phyloP scores from a whole-genome alignment of 2,888 invertebrate species.

The Hedya salicella region DNA sequence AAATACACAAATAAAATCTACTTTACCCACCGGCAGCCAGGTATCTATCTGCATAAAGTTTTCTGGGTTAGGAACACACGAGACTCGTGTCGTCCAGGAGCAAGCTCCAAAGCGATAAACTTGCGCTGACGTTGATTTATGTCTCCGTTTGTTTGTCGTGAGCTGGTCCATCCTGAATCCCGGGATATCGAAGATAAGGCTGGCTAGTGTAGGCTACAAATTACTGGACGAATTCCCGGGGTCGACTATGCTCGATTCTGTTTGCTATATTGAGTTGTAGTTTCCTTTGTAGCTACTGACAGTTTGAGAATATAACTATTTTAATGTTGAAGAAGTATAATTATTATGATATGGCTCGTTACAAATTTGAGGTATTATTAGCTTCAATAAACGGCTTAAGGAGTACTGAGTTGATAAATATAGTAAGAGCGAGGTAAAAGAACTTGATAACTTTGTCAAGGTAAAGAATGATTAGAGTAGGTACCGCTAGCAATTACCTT shows the following conservation, averaged over 20 bases:
- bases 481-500: too few relatives aligned
- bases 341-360: too few relatives aligned
- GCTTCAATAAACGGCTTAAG: too few relatives aligned
- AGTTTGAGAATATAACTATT: neutral
- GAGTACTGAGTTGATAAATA: too few relatives aligned
- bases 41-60: conserved; percentile 24
- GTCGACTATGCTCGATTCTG: neutral
- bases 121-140: conserved; percentile 82
- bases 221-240: conserved; percentile 62
- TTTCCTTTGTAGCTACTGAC: neutral
- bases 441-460: too few relatives aligned
- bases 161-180: conserved; percentile 52
- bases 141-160: conserved; percentile 80
- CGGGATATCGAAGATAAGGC: conserved; percentile 74
- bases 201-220: conserved; percentile 73
- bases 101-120: conserved; percentile 74
- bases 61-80: conserved; percentile 67
- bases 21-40: neutral
- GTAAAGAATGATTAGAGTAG: too few relatives aligned
- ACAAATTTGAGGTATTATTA: too few relatives aligned
- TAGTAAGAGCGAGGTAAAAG: too few relatives aligned
- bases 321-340: neutral
- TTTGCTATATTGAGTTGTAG: conserved; percentile 2
- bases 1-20: neutral
- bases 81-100: conserved; percentile 63